Percentiles rank a stretch among this genome's conserved stretches.
These are phyloP conservation scores for Oreochromis grahami DNA, from an alignment of 2,797 vertebrate genomes.

Conservation along the genomic window DNA sequence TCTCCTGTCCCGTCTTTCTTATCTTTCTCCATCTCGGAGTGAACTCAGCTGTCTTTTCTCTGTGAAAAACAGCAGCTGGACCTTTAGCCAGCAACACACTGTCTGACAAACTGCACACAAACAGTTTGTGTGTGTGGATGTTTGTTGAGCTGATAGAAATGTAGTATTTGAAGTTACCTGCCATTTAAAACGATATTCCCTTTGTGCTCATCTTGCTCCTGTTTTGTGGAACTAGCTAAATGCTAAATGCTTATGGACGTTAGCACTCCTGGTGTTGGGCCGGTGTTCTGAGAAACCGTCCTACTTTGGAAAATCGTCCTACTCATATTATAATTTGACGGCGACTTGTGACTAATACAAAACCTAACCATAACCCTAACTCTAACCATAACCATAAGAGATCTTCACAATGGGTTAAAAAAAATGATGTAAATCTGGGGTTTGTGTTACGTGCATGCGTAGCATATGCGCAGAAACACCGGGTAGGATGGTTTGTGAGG, in stretches of 20 bases:
- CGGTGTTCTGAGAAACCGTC: rapidly evolving
- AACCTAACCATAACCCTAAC: background rate
- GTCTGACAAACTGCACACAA: rapidly evolving
- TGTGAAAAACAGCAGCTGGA: background rate
- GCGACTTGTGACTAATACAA: background rate
- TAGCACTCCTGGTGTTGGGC: background rate
- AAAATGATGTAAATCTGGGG: rapidly evolving
- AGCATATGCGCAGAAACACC: background rate
- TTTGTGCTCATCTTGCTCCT: background rate
- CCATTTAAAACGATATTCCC: rapidly evolving
- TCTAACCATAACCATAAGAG: background rate
- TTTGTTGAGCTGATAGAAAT: background rate
- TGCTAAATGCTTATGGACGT: background rate
- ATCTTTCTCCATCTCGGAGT: background rate
- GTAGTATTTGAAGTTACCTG: background rate
- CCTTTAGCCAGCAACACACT: background rate
- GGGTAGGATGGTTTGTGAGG: background rate
- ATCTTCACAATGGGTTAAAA: rapidly evolving
- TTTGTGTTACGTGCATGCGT: background rate
- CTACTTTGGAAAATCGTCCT: no score
- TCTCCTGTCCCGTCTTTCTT: background rate
- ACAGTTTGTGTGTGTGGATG: background rate
- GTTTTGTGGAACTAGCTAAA: background rate
- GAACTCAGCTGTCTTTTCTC: background rate
- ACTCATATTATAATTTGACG: background rate